Evolutionary conservation across 2,113 vertebrate species (phyloP).

Genomic region (Eubucco bourcierii): DNA sequence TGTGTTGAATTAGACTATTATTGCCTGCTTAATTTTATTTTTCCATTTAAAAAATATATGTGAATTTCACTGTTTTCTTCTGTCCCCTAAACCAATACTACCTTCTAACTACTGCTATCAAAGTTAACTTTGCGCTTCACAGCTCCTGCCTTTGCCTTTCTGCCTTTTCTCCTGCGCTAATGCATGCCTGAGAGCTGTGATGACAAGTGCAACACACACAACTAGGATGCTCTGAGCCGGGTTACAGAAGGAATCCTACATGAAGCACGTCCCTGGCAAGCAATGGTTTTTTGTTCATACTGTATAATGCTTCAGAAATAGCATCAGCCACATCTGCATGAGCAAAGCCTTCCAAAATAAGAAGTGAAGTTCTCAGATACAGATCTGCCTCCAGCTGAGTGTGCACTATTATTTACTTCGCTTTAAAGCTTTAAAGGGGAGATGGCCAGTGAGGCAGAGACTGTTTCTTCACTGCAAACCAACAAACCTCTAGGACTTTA

Average conservation of each 20-base stretch:
- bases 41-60: neutral
- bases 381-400: constrained; percentile 4
- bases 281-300: neutral
- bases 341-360: constrained; percentile 43
- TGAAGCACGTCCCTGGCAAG: neutral
- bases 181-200: neutral
- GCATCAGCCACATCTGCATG: constrained; percentile 29
- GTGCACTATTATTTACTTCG: neutral
- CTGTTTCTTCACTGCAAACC: neutral
- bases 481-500: neutral
- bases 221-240: neutral
- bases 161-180: neutral
- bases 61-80: neutral
- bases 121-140: neutral
- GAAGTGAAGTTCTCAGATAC: neutral
- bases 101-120: neutral
- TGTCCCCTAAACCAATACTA: neutral
- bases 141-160: constrained; percentile 1
- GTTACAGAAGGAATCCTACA: neutral
- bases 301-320: constrained; percentile 25
- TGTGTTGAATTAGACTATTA: neutral
- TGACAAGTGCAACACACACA: neutral
- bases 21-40: neutral
- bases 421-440: constrained; percentile 27
- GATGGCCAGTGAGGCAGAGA: neutral